Evolutionary conservation across 2,113 vertebrate genomes (phyloP).

Genomic region (Eleginops maclovinus): DNA sequence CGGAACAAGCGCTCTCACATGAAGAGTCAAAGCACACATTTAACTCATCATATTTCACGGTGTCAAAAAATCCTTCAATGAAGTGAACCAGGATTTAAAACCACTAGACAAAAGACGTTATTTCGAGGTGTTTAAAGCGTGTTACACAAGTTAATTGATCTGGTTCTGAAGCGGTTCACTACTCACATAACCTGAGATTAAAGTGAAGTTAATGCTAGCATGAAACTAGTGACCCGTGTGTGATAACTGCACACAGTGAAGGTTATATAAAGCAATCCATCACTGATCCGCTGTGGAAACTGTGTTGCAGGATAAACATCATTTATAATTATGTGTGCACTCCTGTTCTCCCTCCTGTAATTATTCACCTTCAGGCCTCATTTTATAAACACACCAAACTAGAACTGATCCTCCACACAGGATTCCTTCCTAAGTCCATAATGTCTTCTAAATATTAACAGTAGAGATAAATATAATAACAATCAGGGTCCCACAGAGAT

Average conservation of each 20-base stretch:
- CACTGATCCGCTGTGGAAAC: too few species aligned
- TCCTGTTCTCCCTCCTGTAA: not conserved
- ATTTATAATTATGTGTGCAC: not conserved
- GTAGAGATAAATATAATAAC: not conserved
- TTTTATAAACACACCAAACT: not conserved
- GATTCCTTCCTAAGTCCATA: not conserved
- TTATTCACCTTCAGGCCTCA: not conserved
- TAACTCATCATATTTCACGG: not conserved
- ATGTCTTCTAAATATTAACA: not conserved
- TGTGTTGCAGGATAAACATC: not conserved
- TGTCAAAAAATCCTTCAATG: not conserved
- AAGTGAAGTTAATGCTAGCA: not conserved
- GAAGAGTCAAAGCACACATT: not conserved
- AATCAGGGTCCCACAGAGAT: not conserved
- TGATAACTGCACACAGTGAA: not conserved
- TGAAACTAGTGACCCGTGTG: not conserved
- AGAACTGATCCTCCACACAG: slow-evolving; percentile 2
- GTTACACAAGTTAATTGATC: slow-evolving; percentile 16
- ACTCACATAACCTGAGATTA: slow-evolving; percentile 38
- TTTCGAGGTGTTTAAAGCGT: not conserved
- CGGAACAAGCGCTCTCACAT: not conserved
- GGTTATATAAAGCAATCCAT: slow-evolving; percentile 3
- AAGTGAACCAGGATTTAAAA: not conserved
- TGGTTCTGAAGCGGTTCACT: not conserved
- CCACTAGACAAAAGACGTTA: not conserved